A percentile compares a stretch with the other conserved stretches of the same genome.
phyloP scores from a whole-genome alignment of 2,113 vertebrate genomes.

The Xiphophorus hellerii region DNA sequence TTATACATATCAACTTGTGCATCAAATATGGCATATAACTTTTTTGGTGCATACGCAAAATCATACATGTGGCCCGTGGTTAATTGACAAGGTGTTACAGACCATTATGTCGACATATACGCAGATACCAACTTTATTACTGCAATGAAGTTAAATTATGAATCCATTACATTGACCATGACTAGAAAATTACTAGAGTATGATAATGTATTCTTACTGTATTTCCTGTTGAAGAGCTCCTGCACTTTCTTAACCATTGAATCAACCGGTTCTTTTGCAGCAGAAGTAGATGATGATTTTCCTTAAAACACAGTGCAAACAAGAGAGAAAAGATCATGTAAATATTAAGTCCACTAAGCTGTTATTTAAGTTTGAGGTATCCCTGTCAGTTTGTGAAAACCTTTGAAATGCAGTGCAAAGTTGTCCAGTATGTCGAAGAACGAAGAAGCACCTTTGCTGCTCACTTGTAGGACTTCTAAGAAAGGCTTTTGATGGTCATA shows the following conservation, averaged over 20 bases:
- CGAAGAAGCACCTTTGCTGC: background rate
- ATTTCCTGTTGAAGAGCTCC: background rate
- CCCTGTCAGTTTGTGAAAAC: background rate
- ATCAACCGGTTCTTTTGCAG: background rate
- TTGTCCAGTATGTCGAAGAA: background rate
- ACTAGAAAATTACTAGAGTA: background rate
- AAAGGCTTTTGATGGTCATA: background rate
- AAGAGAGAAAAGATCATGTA: background rate
- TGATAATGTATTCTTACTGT: background rate
- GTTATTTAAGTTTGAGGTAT: background rate
- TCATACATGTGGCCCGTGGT: too few relatives aligned
- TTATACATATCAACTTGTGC: too few relatives aligned
- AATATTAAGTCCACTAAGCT: background rate
- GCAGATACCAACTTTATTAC: background rate
- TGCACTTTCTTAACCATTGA: background rate
- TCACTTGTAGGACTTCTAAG: background rate
- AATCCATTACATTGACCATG: background rate
- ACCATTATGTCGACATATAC: too few relatives aligned
- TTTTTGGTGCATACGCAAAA: too few relatives aligned
- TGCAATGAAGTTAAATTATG: background rate
- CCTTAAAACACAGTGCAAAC: background rate
- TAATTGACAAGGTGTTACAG: too few relatives aligned
- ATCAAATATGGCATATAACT: too few relatives aligned
- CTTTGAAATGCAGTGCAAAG: slow-evolving; percentile 7
- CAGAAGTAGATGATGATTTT: background rate